A percentile compares a stretch with the other conserved stretches of the same genome.
phyloP scores from a whole-genome alignment of 2,797 vertebrate species.

The Notamacropus eugenii region DNA sequence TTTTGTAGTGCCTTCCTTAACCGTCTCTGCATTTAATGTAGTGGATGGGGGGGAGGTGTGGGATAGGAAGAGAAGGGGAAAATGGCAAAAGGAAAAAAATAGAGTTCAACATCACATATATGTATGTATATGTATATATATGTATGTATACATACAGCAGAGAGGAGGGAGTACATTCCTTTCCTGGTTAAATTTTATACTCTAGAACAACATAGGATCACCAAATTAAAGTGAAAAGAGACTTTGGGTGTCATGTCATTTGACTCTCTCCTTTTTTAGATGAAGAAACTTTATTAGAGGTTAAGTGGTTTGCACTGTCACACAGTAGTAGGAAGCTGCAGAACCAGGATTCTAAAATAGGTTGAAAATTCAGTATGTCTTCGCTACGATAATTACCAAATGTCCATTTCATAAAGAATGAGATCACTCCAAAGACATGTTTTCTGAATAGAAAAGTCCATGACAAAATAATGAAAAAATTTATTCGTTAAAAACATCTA shows the following conservation, averaged over 20 bases:
- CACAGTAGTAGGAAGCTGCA: neutral
- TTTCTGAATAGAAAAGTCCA: neutral
- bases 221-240: neutral
- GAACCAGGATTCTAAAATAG: neutral
- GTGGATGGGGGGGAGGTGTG: constrained; percentile 2
- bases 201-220: neutral
- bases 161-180: neutral
- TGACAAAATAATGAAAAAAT: neutral
- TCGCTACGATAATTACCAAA: neutral
- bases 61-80: constrained; percentile 5
- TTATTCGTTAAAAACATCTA: neutral
- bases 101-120: neutral
- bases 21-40: constrained; percentile 12
- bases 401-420: neutral
- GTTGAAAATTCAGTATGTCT: neutral
- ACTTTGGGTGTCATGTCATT: neutral
- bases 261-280: neutral
- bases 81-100: neutral
- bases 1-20: constrained; percentile 58
- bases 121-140: too few species aligned
- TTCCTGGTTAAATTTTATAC: neutral
- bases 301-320: neutral
- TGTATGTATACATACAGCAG: neutral
- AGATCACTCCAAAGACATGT: neutral
- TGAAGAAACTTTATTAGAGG: neutral